Base-by-base conservation (phyloP, 1,140 invertebrate species). In the Zaprionus davidi region DNA sequence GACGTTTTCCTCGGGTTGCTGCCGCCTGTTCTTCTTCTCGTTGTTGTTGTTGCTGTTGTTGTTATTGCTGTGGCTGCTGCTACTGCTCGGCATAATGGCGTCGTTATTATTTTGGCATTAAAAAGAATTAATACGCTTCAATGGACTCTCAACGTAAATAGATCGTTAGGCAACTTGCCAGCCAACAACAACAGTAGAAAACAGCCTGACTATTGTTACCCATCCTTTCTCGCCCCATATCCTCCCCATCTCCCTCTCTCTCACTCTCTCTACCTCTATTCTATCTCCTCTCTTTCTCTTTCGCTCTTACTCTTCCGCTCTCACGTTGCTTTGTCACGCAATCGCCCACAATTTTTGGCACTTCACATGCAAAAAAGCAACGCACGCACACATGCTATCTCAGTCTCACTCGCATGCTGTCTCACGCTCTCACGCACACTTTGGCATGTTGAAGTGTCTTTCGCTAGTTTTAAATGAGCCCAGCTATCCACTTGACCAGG, bases 81-180 rank as follows among this genome's bases (percentile, higher is more conserved):
- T 41, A n/a, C 38, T 38, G 51, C 73, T 69, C 76, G 85, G 85
- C 85, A 90, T 88, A 88, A 88, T 88, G 85, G 85, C 85, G 85
- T 88, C 85, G 85, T 88, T 88, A 88, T 88, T 88, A 88, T 88
- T 90, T 90, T 75, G 85, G 85, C 85, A 90, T 90, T 90, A 90
- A 90, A 88, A 90, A 90, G 85, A 90, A 90, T 90, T 90, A 90
- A 90, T 90, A 90, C 85, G 85, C 85, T 90, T 90, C 81, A 90
- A 79, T 90, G 78, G 81, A 71, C 80, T 76, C 84, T 83, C 71
- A 66, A 90, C 85, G 85, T 90, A 87, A 90, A 85, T 79, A 90
- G 84, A 90, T 90, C 81, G 84, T 88, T 88, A 90, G 85, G 85
- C 85, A 90, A 71, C 28, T 56, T 88, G 84, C 84, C 84, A 85